These are phyloP conservation scores for Pristiophorus japonicus DNA, from an alignment of 2,113 vertebrate genomes.

Conservation along the genomic window DNA sequence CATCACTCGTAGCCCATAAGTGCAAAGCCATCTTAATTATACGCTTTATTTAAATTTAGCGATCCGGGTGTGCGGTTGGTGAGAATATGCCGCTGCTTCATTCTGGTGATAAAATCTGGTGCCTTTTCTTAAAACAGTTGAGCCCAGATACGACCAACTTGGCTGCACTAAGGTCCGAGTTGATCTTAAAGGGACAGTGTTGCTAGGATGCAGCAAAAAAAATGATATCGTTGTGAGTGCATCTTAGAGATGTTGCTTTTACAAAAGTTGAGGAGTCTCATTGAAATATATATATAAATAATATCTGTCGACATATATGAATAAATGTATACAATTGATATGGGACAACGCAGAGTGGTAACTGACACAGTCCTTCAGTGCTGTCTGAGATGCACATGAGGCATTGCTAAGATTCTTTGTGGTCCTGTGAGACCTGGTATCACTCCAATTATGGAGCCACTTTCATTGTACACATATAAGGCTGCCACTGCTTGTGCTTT, in stretches of 20 bases:
- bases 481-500: neutral
- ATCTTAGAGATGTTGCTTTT: neutral
- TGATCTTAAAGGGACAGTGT: neutral
- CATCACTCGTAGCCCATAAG: neutral
- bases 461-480: neutral
- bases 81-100: too few species aligned
- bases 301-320: neutral
- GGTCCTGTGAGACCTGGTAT: neutral
- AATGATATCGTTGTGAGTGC: neutral
- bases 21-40: neutral
- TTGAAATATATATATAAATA: neutral
- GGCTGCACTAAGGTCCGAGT: neutral
- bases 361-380: neutral
- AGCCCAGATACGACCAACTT: neutral
- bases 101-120: neutral
- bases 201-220: neutral
- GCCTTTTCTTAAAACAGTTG: too few species aligned
- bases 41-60: neutral
- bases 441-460: neutral
- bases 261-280: neutral
- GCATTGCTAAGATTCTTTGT: slow-evolving; percentile 22
- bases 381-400: neutral
- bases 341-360: neutral
- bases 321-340: neutral
- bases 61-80: neutral